phyloP scores from a whole-genome alignment of 1,140 invertebrate genomes.

The Brachionus sp. region DNA sequence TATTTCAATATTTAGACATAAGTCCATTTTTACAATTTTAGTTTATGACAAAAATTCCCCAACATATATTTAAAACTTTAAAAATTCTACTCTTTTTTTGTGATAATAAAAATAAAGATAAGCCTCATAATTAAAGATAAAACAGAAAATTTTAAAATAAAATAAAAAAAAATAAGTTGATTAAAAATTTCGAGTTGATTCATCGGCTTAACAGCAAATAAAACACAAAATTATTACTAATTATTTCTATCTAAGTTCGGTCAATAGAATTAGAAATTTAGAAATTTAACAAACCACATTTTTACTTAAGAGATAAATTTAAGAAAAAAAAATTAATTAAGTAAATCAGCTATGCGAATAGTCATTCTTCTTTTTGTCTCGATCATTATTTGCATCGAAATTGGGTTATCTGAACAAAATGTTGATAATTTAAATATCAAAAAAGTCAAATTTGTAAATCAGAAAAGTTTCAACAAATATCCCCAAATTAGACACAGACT shows the following conservation, averaged over 20 bases:
- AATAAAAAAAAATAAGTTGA: neutral
- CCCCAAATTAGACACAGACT: neutral
- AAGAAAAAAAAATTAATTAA: neutral
- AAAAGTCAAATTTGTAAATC: neutral
- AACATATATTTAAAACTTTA: neutral
- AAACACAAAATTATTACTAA: conserved; percentile 23
- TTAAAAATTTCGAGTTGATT: conserved; percentile 24
- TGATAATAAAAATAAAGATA: conserved; percentile 26
- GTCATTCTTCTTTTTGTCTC: neutral
- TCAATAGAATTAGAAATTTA: neutral
- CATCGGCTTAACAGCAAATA: conserved; percentile 13
- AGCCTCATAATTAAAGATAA: conserved; percentile 15
- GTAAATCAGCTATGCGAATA: neutral
- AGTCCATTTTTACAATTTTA: neutral
- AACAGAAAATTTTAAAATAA: conserved; percentile 11
- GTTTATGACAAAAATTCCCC: neutral
- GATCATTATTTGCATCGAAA: neutral
- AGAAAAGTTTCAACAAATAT: neutral
- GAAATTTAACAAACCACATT: neutral
- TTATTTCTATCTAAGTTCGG: neutral
- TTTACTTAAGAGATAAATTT: neutral
- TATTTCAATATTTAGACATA: neutral
- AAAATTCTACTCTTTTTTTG: neutral
- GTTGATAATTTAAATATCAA: neutral
- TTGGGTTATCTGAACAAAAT: neutral